Evolutionary conservation across 2,888 invertebrate species (phyloP).

Genomic region (Eupelmus urozonus): DNA sequence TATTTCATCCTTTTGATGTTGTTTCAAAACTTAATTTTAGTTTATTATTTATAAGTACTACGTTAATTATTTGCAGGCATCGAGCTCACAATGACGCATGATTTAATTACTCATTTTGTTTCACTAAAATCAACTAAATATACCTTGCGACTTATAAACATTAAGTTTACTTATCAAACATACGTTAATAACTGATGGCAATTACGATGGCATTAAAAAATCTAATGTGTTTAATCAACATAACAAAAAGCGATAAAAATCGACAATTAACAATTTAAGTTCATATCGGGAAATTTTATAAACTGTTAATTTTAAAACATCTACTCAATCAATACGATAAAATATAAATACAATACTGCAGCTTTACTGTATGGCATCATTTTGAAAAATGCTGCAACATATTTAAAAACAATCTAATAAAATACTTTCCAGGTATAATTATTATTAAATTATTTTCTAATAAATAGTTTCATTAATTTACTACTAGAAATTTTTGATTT

Average conservation of each 20-base stretch:
- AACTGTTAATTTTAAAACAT: conserved; percentile 15
- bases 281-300: conserved; percentile 24
- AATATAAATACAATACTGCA: conserved; percentile 9
- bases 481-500: too few species aligned
- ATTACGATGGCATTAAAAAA: neutral
- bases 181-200: conserved; percentile 9
- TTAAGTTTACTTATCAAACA: too few species aligned
- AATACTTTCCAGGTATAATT: too few species aligned
- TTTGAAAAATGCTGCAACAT: neutral
- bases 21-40: too few species aligned
- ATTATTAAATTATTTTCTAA: too few species aligned
- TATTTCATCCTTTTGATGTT: too few species aligned
- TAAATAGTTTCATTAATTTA: too few species aligned
- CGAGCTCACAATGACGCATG: conserved; percentile 51
- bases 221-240: conserved; percentile 29
- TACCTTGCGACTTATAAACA: conserved; percentile 8
- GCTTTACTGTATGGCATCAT: neutral
- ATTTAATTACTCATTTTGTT: conserved; percentile 48
- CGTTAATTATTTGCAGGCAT: conserved; percentile 50
- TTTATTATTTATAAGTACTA: too few species aligned
- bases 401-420: too few species aligned
- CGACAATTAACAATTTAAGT: conserved; percentile 36
- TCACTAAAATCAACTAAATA: conserved; percentile 50
- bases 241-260: conserved; percentile 35
- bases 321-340: conserved; percentile 27